Conservation (phyloP, 2,888 invertebrate genomes). For the Nymphalis c-album region DNA sequence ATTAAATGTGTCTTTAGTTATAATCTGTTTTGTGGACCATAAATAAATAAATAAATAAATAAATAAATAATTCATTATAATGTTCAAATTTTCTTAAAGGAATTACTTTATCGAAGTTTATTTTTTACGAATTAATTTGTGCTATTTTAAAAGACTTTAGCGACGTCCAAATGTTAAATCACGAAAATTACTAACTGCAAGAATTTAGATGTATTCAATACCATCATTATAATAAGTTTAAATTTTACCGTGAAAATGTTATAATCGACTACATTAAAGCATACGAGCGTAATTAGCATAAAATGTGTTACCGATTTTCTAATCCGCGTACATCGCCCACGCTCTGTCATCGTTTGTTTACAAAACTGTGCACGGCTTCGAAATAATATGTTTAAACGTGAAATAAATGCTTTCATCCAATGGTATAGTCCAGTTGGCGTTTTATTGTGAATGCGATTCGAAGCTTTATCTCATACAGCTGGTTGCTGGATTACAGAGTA, state of each 20-base stretch:
- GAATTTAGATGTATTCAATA: neutral
- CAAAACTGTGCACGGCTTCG: slow-evolving; percentile 65
- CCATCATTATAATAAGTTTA: neutral
- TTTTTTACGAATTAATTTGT: no score
- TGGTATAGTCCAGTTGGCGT: slow-evolving; percentile 60
- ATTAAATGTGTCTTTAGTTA: no score
- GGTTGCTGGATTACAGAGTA: slow-evolving; percentile 73
- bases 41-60: no score
- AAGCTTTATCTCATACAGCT: slow-evolving; percentile 73
- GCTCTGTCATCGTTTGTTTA: slow-evolving; percentile 68
- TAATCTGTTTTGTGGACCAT: no score
- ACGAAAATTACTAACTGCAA: neutral
- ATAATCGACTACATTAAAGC: slow-evolving; percentile 18
- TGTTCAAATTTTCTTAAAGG: no score
- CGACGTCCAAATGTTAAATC: no score
- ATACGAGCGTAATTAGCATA: slow-evolving; percentile 35
- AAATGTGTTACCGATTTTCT: slow-evolving; percentile 58
- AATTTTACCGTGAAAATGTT: neutral
- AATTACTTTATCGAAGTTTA: no score
- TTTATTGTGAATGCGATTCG: slow-evolving; percentile 69
- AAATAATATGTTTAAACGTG: slow-evolving; percentile 58
- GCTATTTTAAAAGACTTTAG: no score
- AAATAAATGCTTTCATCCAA: slow-evolving; percentile 66
- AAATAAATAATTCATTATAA: no score
- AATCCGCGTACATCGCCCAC: slow-evolving; percentile 64